Percentiles rank a stretch among this genome's conserved stretches.
Conservation (phyloP, 2,888 invertebrate genomes). For the Melangyna quadrimaculata region DNA sequence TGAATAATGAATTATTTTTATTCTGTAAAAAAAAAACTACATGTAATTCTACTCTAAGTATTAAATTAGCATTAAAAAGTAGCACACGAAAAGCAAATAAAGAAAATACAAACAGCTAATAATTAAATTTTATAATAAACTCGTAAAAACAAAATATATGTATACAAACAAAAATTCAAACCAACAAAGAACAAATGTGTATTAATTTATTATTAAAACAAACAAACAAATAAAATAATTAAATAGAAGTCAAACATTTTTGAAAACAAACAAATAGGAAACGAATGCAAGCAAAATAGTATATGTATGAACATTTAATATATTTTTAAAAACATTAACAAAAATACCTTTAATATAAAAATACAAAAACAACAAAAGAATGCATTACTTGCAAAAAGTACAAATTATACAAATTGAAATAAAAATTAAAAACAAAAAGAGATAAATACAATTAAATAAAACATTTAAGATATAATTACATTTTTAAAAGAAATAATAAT, state of each 20-base stretch:
- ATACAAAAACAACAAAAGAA: conserved; percentile 41
- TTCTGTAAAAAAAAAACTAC: conserved; percentile 33
- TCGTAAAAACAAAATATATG: conserved; percentile 28
- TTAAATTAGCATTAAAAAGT: conserved; percentile 40
- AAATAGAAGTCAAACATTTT: conserved; percentile 6
- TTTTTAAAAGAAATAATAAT: conserved; percentile 44
- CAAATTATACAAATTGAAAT: conserved; percentile 71
- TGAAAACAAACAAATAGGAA: conserved; percentile 11
- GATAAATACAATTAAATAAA: conserved; percentile 21
- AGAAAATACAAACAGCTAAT: conserved; percentile 43
- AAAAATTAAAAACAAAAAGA: conserved; percentile 37
- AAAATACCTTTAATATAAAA: conserved; percentile 56
- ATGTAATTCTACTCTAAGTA: conserved; percentile 30
- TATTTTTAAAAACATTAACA: conserved; percentile 53
- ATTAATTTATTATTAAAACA: conserved; percentile 10
- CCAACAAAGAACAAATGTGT: neutral
- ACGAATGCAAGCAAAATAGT: conserved; percentile 50
- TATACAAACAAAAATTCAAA: conserved; percentile 44
- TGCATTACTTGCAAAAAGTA: conserved; percentile 70
- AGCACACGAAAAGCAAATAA: conserved; percentile 26
- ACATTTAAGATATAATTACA: conserved; percentile 58
- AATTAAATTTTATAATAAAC: conserved; percentile 35
- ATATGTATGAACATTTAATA: conserved; percentile 49
- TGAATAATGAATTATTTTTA: conserved; percentile 21
- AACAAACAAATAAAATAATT: neutral